A percentile compares a stretch with the other conserved stretches of the same genome.
Evolutionary conservation across 2,888 invertebrate species (phyloP).

Genomic region (Anthoptus insignis): DNA sequence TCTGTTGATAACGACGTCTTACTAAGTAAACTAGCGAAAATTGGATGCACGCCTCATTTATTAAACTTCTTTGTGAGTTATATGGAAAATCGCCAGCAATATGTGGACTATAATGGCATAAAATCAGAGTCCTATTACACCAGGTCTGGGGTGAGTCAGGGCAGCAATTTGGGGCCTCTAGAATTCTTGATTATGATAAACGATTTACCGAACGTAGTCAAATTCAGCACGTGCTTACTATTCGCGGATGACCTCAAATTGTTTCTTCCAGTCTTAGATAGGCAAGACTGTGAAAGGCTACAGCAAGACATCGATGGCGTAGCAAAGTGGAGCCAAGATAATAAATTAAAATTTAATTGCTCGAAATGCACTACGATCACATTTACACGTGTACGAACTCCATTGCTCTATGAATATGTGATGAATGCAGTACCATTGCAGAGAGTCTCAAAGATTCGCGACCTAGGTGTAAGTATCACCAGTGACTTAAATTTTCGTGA

Average conservation of each 20-base stretch:
- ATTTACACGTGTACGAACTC: constrained; percentile 6
- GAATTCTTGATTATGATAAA: constrained; percentile 36
- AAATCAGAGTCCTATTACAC: constrained; percentile 31
- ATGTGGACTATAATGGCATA: constrained; percentile 24
- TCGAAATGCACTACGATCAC: constrained; percentile 4
- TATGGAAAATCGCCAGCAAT: constrained; percentile 11
- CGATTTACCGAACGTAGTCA: constrained; percentile 25
- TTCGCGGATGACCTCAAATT: background rate
- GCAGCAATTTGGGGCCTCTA: too few species aligned
- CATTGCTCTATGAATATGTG: background rate
- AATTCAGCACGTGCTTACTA: constrained; percentile 4
- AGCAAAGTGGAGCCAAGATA: constrained; percentile 7
- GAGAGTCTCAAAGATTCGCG: constrained; percentile 2
- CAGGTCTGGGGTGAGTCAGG: constrained; percentile 37
- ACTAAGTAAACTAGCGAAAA: constrained; percentile 24
- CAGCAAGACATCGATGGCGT: background rate
- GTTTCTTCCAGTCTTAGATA: background rate
- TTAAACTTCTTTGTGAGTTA: constrained; percentile 17
- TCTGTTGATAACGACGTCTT: constrained; percentile 36
- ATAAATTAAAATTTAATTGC: constrained; percentile 6
- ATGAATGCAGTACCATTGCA: constrained; percentile 1
- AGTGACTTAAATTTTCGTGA: background rate
- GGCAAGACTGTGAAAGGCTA: constrained; percentile 2
- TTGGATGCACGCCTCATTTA: constrained; percentile 24
- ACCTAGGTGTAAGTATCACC: constrained; percentile 3